Base-by-base conservation (phyloP, 1,140 invertebrate species). In the Mamestra configurata region DNA sequence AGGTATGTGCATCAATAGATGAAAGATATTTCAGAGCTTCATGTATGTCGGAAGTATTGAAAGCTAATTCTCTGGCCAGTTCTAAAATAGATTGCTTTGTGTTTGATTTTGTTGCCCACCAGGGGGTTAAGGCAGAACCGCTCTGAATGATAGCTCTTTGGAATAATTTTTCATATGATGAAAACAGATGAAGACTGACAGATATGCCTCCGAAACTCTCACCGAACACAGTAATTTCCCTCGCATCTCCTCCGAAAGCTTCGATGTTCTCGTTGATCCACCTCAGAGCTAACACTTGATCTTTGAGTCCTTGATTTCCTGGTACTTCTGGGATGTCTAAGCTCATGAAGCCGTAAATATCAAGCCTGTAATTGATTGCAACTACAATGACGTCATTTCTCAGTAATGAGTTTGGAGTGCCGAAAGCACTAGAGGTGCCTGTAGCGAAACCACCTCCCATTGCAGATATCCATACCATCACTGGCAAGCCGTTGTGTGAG, bases 391-490 rank as follows among this genome's bases (percentile, higher is more conserved):
- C 77, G 40, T 82, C 49, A 31, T 82, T 61, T 20, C 43, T 55
- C 8, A 82, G 11, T 11, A 59, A 59, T 10, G 13, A 24, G 5
- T 31, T 31, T 31, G 55, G 55, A n/a, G n/a, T n/a, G n/a, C n/a
- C n/a, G n/a, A n/a, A n/a, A n/a, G n/a, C n/a, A n/a, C n/a, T n/a
- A n/a, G n/a, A n/a, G n/a, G n/a, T n/a, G n/a, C n/a, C n/a, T n/a
- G n/a, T n/a, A n/a, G n/a, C n/a, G n/a, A n/a, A n/a, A n/a, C n/a
- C n/a, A n/a, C n/a, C n/a, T n/a, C n/a, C n/a, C n/a, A n/a, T n/a
- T n/a, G n/a, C n/a, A n/a, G n/a, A n/a, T n/a, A 98, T 96, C 90
- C 95, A 98, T 6, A 98, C 95, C 93, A 98, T 95, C 0, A 98
- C 97, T 0, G 97, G 96, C 1, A 89, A 77, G 20, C 24, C 75